phyloP scores from a whole-genome alignment of 2,797 vertebrate species.

The Lindbergichthys nudifrons region DNA sequence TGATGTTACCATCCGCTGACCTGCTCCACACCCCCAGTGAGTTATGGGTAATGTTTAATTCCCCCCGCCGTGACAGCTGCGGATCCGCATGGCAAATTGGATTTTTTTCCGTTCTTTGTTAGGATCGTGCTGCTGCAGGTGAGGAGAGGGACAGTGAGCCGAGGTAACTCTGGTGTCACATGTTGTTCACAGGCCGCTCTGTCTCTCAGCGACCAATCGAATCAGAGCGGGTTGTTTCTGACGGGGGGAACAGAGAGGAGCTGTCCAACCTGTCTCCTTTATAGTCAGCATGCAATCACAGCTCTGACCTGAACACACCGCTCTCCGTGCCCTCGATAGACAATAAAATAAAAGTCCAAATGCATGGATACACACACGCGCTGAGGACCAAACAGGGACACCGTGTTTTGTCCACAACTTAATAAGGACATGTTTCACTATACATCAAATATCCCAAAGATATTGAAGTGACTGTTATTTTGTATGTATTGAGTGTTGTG shows the following conservation, averaged over 20 bases:
- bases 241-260: slow-evolving; percentile 53
- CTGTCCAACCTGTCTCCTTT: slow-evolving; percentile 52
- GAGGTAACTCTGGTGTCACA: slow-evolving; percentile 68
- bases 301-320: slow-evolving; percentile 26
- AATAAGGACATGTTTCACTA: too few species aligned
- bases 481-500: too few species aligned
- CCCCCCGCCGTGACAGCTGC: slow-evolving; percentile 76
- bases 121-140: slow-evolving; percentile 64
- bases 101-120: slow-evolving; percentile 71
- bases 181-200: slow-evolving; percentile 58
- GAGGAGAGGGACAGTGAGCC: slow-evolving; percentile 63
- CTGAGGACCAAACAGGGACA: neutral
- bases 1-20: slow-evolving; percentile 78
- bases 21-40: slow-evolving; percentile 75
- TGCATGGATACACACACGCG: neutral
- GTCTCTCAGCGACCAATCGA: slow-evolving; percentile 75
- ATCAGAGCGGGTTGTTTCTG: slow-evolving; percentile 67
- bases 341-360: slow-evolving; percentile 20
- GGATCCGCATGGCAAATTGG: slow-evolving; percentile 81
- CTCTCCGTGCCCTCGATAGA: slow-evolving; percentile 13
- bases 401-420: too few species aligned
- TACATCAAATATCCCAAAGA: too few species aligned
- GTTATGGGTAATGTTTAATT: slow-evolving; percentile 85
- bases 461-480: too few species aligned
- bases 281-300: slow-evolving; percentile 59